Conservation (phyloP, 2,888 invertebrate genomes). For the Drosophila suboccidentalis region DNA sequence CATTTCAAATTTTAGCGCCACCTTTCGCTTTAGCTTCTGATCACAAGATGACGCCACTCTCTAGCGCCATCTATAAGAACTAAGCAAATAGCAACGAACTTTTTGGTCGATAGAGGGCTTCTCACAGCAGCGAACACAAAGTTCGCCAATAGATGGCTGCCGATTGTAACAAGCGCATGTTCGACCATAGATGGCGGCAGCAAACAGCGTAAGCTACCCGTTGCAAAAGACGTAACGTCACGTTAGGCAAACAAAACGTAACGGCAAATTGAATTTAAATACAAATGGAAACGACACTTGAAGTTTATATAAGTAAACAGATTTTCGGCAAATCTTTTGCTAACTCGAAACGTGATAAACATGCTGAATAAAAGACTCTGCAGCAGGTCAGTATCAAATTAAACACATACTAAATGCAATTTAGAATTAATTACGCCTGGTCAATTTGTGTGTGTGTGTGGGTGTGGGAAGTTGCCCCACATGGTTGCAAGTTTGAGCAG, state of each 20-base stretch:
- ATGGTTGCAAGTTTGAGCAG: conserved; percentile 67
- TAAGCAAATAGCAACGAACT: not conserved
- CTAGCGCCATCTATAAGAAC: conserved; percentile 38
- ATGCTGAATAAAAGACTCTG: conserved; percentile 26
- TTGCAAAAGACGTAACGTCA: not conserved
- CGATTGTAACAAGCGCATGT: not conserved
- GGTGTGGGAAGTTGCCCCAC: not conserved
- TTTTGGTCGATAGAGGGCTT: not conserved
- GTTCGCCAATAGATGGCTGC: conserved; percentile 6
- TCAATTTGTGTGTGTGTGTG: conserved; percentile 29
- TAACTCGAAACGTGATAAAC: conserved; percentile 33
- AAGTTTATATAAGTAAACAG: conserved; percentile 21
- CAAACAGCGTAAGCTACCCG: not conserved
- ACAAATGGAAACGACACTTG: not conserved
- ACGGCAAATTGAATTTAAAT: conserved; percentile 9
- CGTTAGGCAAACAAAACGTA: conserved; percentile 14
- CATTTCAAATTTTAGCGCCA: conserved; percentile 7
- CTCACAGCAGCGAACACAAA: not conserved
- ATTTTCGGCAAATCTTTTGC: conserved; percentile 36
- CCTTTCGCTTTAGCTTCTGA: not conserved
- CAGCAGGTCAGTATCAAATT: conserved; percentile 43
- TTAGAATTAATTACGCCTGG: conserved; percentile 75
- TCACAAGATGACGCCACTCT: conserved; percentile 4
- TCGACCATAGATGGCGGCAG: conserved; percentile 35
- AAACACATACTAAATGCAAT: conserved; percentile 62